Conservation (phyloP, 2,113 vertebrate genomes). For the Neodon shergylaensis region DNA sequence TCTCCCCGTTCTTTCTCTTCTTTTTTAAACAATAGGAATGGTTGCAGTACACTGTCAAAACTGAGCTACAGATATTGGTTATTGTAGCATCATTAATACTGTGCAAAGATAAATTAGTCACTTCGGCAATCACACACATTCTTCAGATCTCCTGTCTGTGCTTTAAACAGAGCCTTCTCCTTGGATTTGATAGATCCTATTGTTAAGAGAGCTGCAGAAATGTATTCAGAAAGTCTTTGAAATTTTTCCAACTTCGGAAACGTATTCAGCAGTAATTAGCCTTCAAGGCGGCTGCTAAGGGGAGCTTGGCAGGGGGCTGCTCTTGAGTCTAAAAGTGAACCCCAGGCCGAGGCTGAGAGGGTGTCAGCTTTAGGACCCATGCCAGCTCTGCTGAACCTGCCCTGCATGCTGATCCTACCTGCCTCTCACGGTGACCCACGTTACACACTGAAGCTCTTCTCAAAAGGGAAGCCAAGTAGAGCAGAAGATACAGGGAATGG, state of each 20-base stretch:
- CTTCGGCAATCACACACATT: conserved; percentile 72
- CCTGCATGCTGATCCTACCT: neutral
- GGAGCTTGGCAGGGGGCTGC: conserved; percentile 6
- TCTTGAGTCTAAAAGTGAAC: neutral
- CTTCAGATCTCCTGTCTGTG: conserved; percentile 66
- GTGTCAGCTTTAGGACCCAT: neutral
- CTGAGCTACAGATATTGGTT: conserved; percentile 67
- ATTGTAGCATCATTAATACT: conserved; percentile 78
- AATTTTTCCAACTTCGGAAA: conserved; percentile 69
- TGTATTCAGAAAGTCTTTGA: conserved; percentile 74
- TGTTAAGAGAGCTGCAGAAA: conserved; percentile 69
- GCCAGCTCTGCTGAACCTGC: neutral
- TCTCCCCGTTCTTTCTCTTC: neutral
- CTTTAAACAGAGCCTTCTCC: conserved; percentile 75
- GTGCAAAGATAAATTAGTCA: conserved; percentile 78
- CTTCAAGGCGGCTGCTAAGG: conserved; percentile 71
- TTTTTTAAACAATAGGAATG: conserved; percentile 68
- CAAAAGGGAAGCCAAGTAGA: neutral
- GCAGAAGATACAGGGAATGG: neutral
- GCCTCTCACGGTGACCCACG: neutral
- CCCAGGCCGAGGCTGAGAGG: neutral
- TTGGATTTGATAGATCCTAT: conserved; percentile 73
- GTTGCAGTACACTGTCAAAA: conserved; percentile 76
- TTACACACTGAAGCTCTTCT: neutral
- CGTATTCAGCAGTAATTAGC: conserved; percentile 73